Evolutionary conservation across 2,888 invertebrate genomes (phyloP), one percentile per base, ranked within the genome.

Genomic region (Brachyptera risi): DNA sequence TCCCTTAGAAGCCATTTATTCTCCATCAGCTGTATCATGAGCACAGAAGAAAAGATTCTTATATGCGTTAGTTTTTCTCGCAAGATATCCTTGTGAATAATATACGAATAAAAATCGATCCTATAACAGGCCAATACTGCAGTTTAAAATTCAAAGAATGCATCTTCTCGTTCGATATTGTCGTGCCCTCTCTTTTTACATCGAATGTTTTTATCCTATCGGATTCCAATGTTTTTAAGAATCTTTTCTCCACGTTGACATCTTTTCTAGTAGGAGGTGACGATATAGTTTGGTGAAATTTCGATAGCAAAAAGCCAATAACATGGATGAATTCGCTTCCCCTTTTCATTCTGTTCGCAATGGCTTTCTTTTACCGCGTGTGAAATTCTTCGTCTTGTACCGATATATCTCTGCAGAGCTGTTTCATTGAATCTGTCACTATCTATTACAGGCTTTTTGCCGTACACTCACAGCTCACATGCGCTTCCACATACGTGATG

Each of bases 221-320:
- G 54, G 54, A 54, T 35, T 54, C 38, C 54, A 23, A 54, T 54
- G 54, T 54, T 54, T 54, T 54, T 54, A 23, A 47, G 24, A 21
- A 37, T 35, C 54, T 37, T 54, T 54, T 54, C 35, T 54, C 9
- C 27, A n/a, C 54, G 54, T 35, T 37, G 54, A 54, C 54, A 54
- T 54, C 54, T 54, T 35, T 35, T 44, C 44, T 44, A 31, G 42
- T 19, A 51, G 37, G 54, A 54, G 54, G 54, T 54, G 54, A 54
- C 54, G 54, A 54, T 37, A 54, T 54, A 54, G 54, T 54, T 54
- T 31, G 54, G 54, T 17, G 37, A 37, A 31, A 54, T 37, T 21
- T 54, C 54, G 35, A 17, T 21, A 35, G 54, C 54, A 54, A 54
- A 47, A 54, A 54, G 54, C 54, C 54, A 54, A 54, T 54, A 54